Conservation (phyloP, 2,888 invertebrate genomes). For the Amphipoea lucens region DNA sequence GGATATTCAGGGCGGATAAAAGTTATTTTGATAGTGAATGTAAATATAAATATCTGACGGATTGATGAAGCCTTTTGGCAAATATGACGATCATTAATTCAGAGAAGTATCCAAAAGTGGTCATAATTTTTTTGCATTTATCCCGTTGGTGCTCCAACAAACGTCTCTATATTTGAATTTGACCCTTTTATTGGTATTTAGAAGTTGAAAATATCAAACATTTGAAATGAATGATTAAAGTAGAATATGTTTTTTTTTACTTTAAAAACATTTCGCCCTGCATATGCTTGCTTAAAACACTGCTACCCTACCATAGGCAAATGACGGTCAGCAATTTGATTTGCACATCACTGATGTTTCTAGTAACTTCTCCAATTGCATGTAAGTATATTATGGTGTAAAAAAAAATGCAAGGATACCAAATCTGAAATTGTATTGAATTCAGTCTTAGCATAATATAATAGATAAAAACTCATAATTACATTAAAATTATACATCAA, state of each 20-base stretch:
- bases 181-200: neutral
- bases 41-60: too few relatives aligned
- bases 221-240: neutral
- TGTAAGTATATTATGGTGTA: too few relatives aligned
- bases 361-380: neutral
- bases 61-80: too few relatives aligned
- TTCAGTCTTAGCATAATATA: constrained; percentile 40
- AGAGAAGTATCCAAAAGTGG: neutral
- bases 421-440: constrained; percentile 46
- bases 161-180: too few relatives aligned
- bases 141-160: too few relatives aligned
- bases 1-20: too few relatives aligned
- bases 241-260: neutral
- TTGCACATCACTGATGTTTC: neutral
- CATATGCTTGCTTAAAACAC: neutral
- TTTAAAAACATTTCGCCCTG: neutral
- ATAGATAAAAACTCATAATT: constrained; percentile 13
- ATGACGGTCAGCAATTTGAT: neutral
- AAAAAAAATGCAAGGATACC: constrained; percentile 23
- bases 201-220: neutral
- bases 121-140: too few relatives aligned
- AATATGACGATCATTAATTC: too few relatives aligned
- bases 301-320: neutral
- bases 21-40: too few relatives aligned
- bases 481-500: constrained; percentile 19